phyloP scores from a whole-genome alignment of 2,888 invertebrate genomes.

The Aphidoletes aphidimyza region DNA sequence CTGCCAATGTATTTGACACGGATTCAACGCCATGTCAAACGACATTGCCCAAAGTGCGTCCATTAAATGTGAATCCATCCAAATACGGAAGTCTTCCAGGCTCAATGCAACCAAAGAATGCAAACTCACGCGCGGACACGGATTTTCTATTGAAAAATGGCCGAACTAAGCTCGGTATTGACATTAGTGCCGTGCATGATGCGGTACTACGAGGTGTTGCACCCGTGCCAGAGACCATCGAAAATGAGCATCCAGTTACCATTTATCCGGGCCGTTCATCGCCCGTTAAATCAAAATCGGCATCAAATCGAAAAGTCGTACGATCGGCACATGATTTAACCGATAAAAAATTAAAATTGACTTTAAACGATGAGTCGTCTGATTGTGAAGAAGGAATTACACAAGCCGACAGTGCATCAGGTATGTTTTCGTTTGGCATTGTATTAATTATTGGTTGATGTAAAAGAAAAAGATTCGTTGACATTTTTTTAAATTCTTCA shows the following conservation, averaged over 20 bases:
- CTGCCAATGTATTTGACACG: constrained; percentile 67
- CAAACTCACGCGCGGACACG: constrained; percentile 56
- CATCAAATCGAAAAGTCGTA: constrained; percentile 7
- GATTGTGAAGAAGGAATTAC: neutral
- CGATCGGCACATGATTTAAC: constrained; percentile 17
- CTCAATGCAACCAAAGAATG: constrained; percentile 61
- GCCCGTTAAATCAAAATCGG: constrained; percentile 61
- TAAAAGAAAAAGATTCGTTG: neutral
- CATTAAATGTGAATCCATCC: constrained; percentile 62
- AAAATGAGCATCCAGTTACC: constrained; percentile 75
- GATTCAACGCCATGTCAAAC: constrained; percentile 67
- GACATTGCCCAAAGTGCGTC: constrained; percentile 71
- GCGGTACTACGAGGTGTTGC: constrained; percentile 65
- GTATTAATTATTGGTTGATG: no score
- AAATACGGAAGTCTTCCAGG: constrained; percentile 67
- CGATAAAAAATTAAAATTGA: constrained; percentile 11
- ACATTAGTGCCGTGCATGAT: constrained; percentile 67
- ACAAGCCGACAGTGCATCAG: constrained; percentile 12
- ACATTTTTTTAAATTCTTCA: neutral
- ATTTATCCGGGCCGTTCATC: constrained; percentile 71
- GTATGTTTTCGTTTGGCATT: neutral
- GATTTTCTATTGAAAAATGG: constrained; percentile 55
- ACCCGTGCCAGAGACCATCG: constrained; percentile 65
- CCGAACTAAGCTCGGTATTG: constrained; percentile 65
- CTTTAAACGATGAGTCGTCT: constrained; percentile 2